phyloP scores from a whole-genome alignment of 2,113 vertebrate genomes.

The Dolichotis patagonum region DNA sequence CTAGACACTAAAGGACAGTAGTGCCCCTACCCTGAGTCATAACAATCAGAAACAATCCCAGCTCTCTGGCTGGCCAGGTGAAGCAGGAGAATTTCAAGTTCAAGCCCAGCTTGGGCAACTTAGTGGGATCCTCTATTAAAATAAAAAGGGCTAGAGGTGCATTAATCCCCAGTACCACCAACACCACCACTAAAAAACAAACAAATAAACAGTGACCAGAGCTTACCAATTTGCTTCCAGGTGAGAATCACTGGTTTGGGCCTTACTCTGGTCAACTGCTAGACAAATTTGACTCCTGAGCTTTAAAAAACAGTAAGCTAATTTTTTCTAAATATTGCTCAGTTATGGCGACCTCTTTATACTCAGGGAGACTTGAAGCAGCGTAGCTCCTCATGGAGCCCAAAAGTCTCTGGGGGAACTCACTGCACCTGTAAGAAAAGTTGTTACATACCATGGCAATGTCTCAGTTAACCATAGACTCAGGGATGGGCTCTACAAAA shows the following conservation, averaged over 20 bases:
- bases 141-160: background rate
- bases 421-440: background rate
- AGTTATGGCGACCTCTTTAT: background rate
- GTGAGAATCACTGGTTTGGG: background rate
- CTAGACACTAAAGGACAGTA: background rate
- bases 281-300: constrained; percentile 1
- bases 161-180: background rate
- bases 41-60: background rate
- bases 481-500: background rate
- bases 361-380: background rate
- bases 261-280: background rate
- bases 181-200: background rate
- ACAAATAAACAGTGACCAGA: background rate
- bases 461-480: background rate
- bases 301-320: constrained; percentile 20
- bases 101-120: background rate
- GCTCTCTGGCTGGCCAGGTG: background rate
- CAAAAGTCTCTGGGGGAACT: background rate
- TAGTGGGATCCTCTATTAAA: background rate
- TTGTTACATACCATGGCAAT: background rate
- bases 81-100: background rate
- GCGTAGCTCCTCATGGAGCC: background rate
- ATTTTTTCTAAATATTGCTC: constrained; percentile 1
- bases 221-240: background rate
- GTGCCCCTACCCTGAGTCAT: background rate